Percentiles rank a stretch among this genome's conserved stretches.
Conservation (phyloP, 1,140 invertebrate genomes). For the Magallana angulata region DNA sequence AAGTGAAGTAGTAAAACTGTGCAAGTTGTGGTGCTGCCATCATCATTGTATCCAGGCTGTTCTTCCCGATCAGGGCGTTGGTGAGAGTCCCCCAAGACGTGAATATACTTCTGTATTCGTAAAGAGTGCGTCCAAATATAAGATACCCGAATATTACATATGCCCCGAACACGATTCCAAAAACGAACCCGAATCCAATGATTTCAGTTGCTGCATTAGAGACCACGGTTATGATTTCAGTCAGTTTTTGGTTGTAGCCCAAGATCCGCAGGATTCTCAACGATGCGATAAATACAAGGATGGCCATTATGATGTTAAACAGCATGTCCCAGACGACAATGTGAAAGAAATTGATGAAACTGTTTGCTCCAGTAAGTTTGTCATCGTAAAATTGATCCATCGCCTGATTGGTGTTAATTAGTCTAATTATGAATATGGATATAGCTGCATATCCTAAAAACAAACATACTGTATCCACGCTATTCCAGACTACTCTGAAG, state of each 20-base stretch:
- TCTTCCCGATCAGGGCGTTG: conserved; percentile 67
- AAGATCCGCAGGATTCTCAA: conserved; percentile 62
- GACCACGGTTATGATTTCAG: conserved; percentile 57
- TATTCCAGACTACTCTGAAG: conserved; percentile 77
- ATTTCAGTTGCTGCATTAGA: conserved; percentile 57
- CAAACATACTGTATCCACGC: conserved; percentile 73
- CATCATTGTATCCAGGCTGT: conserved; percentile 55
- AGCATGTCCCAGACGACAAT: conserved; percentile 62
- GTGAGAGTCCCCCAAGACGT: conserved; percentile 61
- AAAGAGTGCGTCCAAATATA: conserved; percentile 57
- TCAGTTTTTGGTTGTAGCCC: conserved; percentile 65
- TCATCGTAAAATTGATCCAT: conserved; percentile 47
- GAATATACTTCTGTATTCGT: conserved; percentile 62
- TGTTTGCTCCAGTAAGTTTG: conserved; percentile 8
- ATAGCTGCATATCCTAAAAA: conserved; percentile 71
- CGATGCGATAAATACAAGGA: conserved; percentile 59
- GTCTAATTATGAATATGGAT: conserved; percentile 69
- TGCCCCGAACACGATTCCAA: conserved; percentile 68
- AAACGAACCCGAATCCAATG: conserved; percentile 66
- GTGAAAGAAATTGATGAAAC: conserved; percentile 66
- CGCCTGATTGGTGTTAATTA: conserved; percentile 38
- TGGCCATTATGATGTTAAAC: conserved; percentile 56
- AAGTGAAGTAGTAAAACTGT: conserved; percentile 59
- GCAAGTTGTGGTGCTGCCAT: conserved; percentile 48
- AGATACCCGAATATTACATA: conserved; percentile 63